A percentile compares a stretch with the other conserved stretches of the same genome.
These are phyloP conservation scores for Trididemnum nubilum DNA, from an alignment of 23 tunicate species.

Conservation along the genomic window DNA sequence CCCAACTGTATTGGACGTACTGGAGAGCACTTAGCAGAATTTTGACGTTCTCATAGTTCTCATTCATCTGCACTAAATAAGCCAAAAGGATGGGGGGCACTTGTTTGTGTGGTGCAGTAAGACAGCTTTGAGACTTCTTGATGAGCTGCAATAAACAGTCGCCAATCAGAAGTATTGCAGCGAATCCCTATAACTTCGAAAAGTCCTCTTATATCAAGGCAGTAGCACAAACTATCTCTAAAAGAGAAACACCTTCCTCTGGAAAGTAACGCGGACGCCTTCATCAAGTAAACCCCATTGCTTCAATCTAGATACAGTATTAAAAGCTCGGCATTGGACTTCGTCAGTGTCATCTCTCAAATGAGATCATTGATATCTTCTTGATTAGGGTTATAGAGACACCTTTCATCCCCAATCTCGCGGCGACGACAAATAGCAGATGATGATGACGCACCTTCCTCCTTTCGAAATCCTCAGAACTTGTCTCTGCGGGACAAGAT, in stretches of 20 bases:
- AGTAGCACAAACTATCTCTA: neutral
- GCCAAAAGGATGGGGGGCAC: constrained; percentile 15
- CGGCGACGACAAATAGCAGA: no score
- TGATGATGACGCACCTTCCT: constrained; percentile 8
- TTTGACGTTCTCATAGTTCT: constrained; percentile 7
- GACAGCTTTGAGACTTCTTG: no score
- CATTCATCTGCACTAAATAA: constrained; percentile 10
- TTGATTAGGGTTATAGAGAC: constrained; percentile 16
- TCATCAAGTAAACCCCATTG: constrained; percentile 11
- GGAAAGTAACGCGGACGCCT: constrained; percentile 24
- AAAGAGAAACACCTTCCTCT: neutral
- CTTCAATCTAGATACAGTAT: no score
- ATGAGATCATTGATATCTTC: constrained; percentile 15
- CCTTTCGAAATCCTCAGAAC: constrained; percentile 2
- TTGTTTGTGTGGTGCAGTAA: constrained; percentile 13
- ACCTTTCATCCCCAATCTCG: neutral
- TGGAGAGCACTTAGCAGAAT: constrained; percentile 10
- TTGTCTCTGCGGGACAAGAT: constrained; percentile 16
- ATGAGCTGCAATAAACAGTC: neutral
- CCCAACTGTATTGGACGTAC: neutral
- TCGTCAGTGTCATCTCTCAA: constrained; percentile 18
- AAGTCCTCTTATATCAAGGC: neutral
- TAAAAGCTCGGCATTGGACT: constrained; percentile 28
- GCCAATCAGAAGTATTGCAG: constrained; percentile 20
- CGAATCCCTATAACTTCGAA: neutral